Conservation (phyloP, 2,888 invertebrate genomes). For the Alloscopus bannaensis region DNA sequence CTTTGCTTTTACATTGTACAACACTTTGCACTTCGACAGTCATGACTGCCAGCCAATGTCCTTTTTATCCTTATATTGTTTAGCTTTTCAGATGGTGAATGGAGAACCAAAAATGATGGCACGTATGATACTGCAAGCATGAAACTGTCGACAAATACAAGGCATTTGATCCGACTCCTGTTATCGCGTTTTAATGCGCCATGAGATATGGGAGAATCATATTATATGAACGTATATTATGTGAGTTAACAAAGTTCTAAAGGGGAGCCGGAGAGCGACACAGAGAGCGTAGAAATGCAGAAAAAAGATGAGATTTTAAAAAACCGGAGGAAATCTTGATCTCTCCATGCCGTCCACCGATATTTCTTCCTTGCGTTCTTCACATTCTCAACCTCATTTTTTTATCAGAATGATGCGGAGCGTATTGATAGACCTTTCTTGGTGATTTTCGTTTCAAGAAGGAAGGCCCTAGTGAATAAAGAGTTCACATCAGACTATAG, state of each 20-base stretch:
- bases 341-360: too few species aligned
- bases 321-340: not conserved
- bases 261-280: too few species aligned
- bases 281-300: not conserved
- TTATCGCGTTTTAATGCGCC: not conserved
- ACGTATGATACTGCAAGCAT: not conserved
- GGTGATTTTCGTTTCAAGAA: too few species aligned
- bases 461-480: too few species aligned
- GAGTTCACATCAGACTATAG: too few species aligned
- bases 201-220: not conserved
- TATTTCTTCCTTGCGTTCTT: too few species aligned
- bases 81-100: not conserved
- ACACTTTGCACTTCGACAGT: not conserved
- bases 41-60: not conserved
- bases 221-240: too few species aligned
- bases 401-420: too few species aligned
- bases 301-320: not conserved
- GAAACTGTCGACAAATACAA: not conserved
- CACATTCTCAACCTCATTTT: too few species aligned
- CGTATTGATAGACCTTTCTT: too few species aligned
- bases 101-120: not conserved
- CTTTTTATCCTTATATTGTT: not conserved
- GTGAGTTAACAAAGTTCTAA: too few species aligned
- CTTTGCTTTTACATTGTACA: not conserved
- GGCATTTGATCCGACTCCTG: not conserved